These are phyloP conservation scores for Drosophila neotestacea DNA, from an alignment of 2,888 invertebrate species.

Conservation along the genomic window DNA sequence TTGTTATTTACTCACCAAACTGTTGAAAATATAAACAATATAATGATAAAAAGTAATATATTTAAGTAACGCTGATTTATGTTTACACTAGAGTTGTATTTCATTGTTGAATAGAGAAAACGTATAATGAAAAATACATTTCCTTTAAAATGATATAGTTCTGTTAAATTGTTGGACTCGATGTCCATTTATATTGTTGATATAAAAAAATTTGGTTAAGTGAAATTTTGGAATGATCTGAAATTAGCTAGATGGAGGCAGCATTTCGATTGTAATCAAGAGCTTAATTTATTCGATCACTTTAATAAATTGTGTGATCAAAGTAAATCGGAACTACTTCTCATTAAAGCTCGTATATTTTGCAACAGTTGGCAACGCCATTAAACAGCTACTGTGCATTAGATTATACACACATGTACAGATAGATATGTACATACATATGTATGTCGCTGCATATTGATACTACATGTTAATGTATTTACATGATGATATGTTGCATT, in stretches of 20 bases:
- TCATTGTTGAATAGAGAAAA: not conserved
- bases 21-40: slow-evolving; percentile 42
- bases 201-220: not conserved
- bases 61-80: not conserved
- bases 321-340: not conserved
- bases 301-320: not conserved
- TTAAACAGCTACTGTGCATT: not conserved
- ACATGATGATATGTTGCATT: slow-evolving; percentile 29
- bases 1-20: slow-evolving; percentile 54
- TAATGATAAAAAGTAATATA: slow-evolving; percentile 18
- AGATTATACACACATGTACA: not conserved
- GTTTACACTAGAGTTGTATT: not conserved
- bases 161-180: too few relatives aligned
- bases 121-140: too few relatives aligned
- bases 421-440: not conserved
- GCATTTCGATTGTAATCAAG: not conserved
- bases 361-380: slow-evolving; percentile 58
- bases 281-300: not conserved
- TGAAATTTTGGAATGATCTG: not conserved
- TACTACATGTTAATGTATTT: slow-evolving; percentile 7
- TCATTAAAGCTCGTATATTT: slow-evolving; percentile 5
- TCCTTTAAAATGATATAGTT: too few relatives aligned
- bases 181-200: too few relatives aligned
- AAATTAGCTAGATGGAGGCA: too few relatives aligned
- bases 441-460: not conserved